These are phyloP conservation scores for Hypanus sabinus DNA, from an alignment of 2,113 vertebrate genomes.

Conservation along the genomic window DNA sequence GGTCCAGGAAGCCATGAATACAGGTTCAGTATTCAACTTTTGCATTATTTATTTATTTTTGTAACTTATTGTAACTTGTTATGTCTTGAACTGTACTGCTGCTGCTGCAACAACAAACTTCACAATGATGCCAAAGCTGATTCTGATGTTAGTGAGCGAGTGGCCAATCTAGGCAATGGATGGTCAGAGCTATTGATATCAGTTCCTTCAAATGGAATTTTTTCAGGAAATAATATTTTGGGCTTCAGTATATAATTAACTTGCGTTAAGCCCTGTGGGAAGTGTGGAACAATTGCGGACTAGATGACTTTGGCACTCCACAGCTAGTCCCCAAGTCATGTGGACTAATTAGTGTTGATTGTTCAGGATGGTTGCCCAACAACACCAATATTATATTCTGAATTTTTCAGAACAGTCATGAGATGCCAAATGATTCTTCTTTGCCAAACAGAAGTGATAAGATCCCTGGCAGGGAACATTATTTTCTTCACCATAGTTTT, in stretches of 20 bases:
- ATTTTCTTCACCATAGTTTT: neutral
- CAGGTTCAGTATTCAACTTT: no score
- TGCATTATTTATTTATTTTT: no score
- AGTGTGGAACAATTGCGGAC: neutral
- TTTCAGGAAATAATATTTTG: neutral
- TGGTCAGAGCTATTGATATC: neutral
- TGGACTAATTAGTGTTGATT: neutral
- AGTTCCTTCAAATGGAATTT: neutral
- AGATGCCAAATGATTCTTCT: neutral
- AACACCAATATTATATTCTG: neutral
- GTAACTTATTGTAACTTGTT: no score
- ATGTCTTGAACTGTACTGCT: no score
- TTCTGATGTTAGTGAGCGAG: neutral
- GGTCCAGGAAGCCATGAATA: no score
- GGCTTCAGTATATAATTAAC: neutral
- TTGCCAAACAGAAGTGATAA: no score
- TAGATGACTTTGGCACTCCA: neutral
- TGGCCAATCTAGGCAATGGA: neutral
- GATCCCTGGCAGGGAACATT: neutral
- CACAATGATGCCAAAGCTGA: no score
- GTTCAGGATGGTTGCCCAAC: neutral
- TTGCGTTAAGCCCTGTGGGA: neutral
- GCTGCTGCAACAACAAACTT: no score
- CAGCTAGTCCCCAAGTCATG: neutral
- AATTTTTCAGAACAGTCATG: no score